Evolutionary conservation across 2,113 vertebrate species (phyloP).

Genomic region (Ailurus styani): DNA sequence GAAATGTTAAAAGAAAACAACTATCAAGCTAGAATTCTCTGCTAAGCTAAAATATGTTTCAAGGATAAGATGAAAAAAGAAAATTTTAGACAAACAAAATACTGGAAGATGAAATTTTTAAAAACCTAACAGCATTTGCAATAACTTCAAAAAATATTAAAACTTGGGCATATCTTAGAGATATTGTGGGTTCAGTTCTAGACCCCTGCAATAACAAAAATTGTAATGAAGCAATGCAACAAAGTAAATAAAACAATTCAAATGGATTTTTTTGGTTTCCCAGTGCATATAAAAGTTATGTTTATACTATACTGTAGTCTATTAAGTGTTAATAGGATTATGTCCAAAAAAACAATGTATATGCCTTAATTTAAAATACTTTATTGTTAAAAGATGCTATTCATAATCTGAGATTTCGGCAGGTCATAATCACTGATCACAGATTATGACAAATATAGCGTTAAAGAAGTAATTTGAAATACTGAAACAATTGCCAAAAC

Average conservation of each 20-base stretch:
- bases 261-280: neutral
- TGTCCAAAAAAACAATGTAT: neutral
- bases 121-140: neutral
- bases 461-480: neutral
- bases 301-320: neutral
- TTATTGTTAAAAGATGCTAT: neutral
- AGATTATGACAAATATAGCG: neutral
- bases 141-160: neutral
- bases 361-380: neutral
- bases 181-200: neutral
- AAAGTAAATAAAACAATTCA: neutral
- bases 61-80: neutral
- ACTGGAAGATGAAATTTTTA: neutral
- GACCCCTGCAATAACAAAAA: neutral
- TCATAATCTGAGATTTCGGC: neutral
- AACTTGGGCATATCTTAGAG: neutral
- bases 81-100: neutral
- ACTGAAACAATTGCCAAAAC: neutral
- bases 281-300: neutral
- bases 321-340: neutral
- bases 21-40: neutral
- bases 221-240: neutral
- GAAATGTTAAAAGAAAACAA: neutral
- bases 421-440: neutral
- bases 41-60: neutral